These are phyloP conservation scores for Dryococelus australis DNA, from an alignment of 2,888 invertebrate species.

Conservation along the genomic window DNA sequence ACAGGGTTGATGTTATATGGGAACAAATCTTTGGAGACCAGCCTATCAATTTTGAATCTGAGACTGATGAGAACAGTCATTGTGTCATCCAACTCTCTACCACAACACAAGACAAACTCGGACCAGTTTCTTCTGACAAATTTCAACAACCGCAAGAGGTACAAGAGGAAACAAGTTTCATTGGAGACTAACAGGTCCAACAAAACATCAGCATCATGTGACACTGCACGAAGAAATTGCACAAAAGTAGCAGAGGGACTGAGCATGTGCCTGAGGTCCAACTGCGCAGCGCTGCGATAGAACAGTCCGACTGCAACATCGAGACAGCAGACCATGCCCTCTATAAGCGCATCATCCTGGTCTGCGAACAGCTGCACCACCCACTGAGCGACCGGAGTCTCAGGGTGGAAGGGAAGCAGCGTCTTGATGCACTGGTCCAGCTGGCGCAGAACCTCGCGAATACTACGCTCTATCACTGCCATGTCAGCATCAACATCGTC, in stretches of 20 bases:
- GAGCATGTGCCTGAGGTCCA: slow-evolving; percentile 80
- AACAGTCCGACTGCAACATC: slow-evolving; percentile 88
- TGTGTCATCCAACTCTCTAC: slow-evolving; percentile 76
- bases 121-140: slow-evolving; percentile 85
- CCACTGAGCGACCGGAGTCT: slow-evolving; percentile 87
- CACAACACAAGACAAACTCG: slow-evolving; percentile 81
- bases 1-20: slow-evolving; percentile 92
- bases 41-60: slow-evolving; percentile 79
- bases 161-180: slow-evolving; percentile 88
- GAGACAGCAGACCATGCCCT: slow-evolving; percentile 90
- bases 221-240: slow-evolving; percentile 83
- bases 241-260: slow-evolving; percentile 88
- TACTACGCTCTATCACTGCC: slow-evolving; percentile 86
- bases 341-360: slow-evolving; percentile 90
- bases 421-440: slow-evolving; percentile 83
- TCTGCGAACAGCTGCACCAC: slow-evolving; percentile 87
- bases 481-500: slow-evolving; percentile 89
- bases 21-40: slow-evolving; percentile 83
- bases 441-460: slow-evolving; percentile 82
- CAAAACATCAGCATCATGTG: slow-evolving; percentile 77
- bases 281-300: slow-evolving; percentile 76
- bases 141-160: slow-evolving; percentile 83
- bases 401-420: slow-evolving; percentile 84
- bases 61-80: slow-evolving; percentile 84
- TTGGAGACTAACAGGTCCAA: slow-evolving; percentile 88